A percentile compares a stretch with the other conserved stretches of the same genome.
These are phyloP conservation scores for Xiphophorus maculatus DNA, from an alignment of 2,113 vertebrate species.

Conservation along the genomic window DNA sequence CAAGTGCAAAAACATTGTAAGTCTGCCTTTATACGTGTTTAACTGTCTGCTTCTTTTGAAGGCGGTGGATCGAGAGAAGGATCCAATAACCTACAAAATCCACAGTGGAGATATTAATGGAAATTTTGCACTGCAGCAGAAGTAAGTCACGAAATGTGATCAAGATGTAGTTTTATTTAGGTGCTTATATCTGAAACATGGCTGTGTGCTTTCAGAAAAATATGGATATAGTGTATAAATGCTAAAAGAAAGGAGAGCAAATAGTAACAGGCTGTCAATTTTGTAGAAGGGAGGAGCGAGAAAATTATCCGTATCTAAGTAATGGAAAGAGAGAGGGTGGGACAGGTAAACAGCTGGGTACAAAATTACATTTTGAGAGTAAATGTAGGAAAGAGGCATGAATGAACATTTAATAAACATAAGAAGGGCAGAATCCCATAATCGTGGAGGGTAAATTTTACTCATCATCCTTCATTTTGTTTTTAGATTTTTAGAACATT, in stretches of 20 bases:
- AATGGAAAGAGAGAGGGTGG: no score
- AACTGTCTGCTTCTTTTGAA: conserved; percentile 63
- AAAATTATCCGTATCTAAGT: no score
- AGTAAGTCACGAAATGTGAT: conserved; percentile 71
- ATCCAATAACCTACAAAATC: conserved; percentile 90
- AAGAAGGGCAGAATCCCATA: neutral
- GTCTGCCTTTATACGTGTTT: no score
- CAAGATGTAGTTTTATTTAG: neutral
- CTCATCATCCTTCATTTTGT: conserved; percentile 18
- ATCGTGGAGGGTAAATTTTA: neutral
- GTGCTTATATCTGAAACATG: neutral
- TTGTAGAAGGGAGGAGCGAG: no score
- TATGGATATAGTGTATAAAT: neutral
- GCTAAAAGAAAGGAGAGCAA: neutral
- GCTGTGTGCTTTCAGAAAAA: neutral
- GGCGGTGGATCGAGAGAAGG: conserved; percentile 93
- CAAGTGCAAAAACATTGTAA: no score
- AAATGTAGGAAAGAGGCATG: no score
- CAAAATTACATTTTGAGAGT: no score
- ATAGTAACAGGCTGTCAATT: no score
- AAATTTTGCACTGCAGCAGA: conserved; percentile 89
- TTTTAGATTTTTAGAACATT: conserved; percentile 18
- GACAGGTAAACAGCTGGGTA: no score
- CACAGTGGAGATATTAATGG: conserved; percentile 89
- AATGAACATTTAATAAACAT: no score